Base-by-base conservation (phyloP, 2,113 vertebrate genomes). In the Aegithalos caudatus region DNA sequence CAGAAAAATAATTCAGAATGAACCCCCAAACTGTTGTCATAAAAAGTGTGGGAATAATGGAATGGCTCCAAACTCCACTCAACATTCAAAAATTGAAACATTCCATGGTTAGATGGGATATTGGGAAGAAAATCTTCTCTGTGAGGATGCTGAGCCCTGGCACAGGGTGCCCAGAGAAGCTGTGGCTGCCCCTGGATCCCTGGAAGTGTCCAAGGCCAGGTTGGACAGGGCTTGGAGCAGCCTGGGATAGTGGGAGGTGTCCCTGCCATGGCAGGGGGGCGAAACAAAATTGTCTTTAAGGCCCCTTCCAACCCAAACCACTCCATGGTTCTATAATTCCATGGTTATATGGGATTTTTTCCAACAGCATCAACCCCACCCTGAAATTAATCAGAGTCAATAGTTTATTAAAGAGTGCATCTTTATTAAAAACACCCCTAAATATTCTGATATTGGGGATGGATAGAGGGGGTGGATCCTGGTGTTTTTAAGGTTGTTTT, bases 161-260 rank as follows among this genome's bases (percentile, higher is more conserved):
- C 33, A 38, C 38, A 45, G 64, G 19, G 4, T 53, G 19, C 27
- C 17, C 64, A 38, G 45, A 69, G 54, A 2, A 45, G 65, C 57
- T 78, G 84, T 61, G 73, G 40, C 38, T 71, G 66, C 50, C 9
- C 57, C 74, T 86, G 72, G 54, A 72, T 88, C 76, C 50, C 76
- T 71, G 85, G 66, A 0, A 64, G 25, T 64, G 66, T 1, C 35
- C 76, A 35, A 72, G 42, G 42, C 42, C 66, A 48, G 74, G 65
- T 0, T 80, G 56, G 71, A 50, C 0, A 0, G 33, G 17, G 27
- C 6, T 42, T 40, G 82, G 48, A 71, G n/a, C 7, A 1, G 0
- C 20, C 21, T 80, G 50, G 42, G 21, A 1, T 0, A 0, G 31
- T 57, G 50, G 31, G 0, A 80, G 18, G 0, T 48, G 65, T 40